Evolutionary conservation across 2,113 vertebrate species (phyloP).

Genomic region (Glaucomys volans): DNA sequence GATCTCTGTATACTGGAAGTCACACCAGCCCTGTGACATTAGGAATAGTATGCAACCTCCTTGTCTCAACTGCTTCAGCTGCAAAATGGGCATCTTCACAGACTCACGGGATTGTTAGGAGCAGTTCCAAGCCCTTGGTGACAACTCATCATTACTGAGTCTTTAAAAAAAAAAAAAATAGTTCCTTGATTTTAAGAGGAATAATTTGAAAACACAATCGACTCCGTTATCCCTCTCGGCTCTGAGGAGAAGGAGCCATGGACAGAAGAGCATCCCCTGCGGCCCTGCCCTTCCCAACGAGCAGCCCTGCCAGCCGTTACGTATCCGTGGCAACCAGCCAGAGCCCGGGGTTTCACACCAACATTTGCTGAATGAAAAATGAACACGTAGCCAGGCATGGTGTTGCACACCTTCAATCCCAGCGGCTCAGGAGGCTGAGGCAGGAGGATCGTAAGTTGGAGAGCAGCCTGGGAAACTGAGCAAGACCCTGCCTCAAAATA

Average conservation of each 20-base stretch:
- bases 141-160: background rate
- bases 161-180: background rate
- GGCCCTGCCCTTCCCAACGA: background rate
- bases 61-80: background rate
- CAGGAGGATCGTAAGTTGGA: too few species aligned
- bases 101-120: background rate
- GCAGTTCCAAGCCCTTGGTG: background rate
- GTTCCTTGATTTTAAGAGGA: background rate
- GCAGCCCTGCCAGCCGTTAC: background rate
- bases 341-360: background rate
- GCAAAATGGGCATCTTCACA: background rate
- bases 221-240: background rate
- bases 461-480: too few species aligned
- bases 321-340: constrained; percentile 63
- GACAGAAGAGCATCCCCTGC: background rate
- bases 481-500: too few species aligned
- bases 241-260: background rate
- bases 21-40: background rate
- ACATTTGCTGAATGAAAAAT: constrained; percentile 62
- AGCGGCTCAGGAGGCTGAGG: too few species aligned
- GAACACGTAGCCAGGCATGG: background rate
- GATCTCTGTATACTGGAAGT: background rate
- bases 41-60: background rate
- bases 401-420: too few species aligned
- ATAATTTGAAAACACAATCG: background rate